Percentiles rank a stretch among this genome's conserved stretches.
Conservation (phyloP, 92 coral and sea anemone genomes). For the Meandrina meandrites region DNA sequence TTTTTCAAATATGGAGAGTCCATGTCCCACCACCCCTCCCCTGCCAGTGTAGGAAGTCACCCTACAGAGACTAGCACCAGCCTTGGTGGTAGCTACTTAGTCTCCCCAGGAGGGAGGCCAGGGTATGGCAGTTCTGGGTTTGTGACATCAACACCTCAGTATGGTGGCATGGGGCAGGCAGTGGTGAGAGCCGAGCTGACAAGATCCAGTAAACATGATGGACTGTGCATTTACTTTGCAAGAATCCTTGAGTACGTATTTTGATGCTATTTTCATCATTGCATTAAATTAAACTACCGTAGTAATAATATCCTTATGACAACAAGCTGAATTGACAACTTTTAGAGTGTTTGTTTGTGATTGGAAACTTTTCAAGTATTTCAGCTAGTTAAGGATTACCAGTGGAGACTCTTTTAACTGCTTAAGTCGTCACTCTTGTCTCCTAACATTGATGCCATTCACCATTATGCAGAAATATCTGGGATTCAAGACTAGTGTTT, state of each 20-base stretch:
- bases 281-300: too few relatives aligned
- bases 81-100: constrained; percentile 77
- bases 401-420: too few relatives aligned
- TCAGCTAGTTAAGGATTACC: too few relatives aligned
- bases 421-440: too few relatives aligned
- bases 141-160: constrained; percentile 87
- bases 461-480: constrained; percentile 61
- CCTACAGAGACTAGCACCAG: constrained; percentile 57
- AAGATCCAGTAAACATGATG: constrained; percentile 92
- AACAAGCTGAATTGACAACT: too few relatives aligned
- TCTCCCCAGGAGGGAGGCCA: constrained; percentile 69
- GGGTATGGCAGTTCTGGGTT: constrained; percentile 48
- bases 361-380: too few relatives aligned
- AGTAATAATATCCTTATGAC: too few relatives aligned
- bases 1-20: constrained; percentile 92
- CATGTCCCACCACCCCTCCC: constrained; percentile 43
- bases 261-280: too few relatives aligned
- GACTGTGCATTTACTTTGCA: constrained; percentile 84
- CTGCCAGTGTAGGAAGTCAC: constrained; percentile 46
- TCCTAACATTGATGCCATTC: background rate
- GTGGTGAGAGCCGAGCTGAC: constrained; percentile 80
- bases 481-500: constrained; percentile 88
- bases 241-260: constrained; percentile 87
- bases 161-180: constrained; percentile 76
- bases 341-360: too few relatives aligned